These are phyloP conservation scores for Chrosomus eos DNA, from an alignment of 2,797 vertebrate genomes.

Conservation along the genomic window DNA sequence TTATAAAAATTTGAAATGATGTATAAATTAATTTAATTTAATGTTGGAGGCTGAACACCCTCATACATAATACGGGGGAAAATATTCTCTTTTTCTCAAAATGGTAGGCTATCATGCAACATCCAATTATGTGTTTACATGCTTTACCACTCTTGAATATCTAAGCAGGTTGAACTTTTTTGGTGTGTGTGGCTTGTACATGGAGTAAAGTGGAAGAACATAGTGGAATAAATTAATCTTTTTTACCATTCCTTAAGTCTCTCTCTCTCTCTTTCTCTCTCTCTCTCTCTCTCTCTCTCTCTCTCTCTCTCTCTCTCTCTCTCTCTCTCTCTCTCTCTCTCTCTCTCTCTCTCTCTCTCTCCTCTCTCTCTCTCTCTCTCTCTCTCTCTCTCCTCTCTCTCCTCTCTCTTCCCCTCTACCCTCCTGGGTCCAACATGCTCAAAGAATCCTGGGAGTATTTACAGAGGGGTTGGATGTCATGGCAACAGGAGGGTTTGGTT, in stretches of 20 bases:
- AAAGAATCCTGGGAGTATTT: slow-evolving; percentile 75
- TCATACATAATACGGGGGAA: background rate
- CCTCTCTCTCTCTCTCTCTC: background rate
- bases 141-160: background rate
- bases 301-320: slow-evolving; percentile 35
- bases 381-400: background rate
- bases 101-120: background rate
- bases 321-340: background rate
- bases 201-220: background rate
- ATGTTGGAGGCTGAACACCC: background rate
- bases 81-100: background rate
- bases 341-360: background rate
- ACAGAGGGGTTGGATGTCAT: slow-evolving; percentile 73
- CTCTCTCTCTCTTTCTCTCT: background rate
- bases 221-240: background rate
- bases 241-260: slow-evolving; percentile 23
- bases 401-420: slow-evolving; percentile 40
- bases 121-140: background rate
- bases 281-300: background rate
- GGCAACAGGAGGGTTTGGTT: slow-evolving; percentile 73
- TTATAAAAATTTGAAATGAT: background rate
- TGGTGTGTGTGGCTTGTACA: background rate
- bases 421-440: slow-evolving; percentile 59
- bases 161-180: background rate
- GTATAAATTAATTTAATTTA: background rate